Conservation (phyloP, 1,140 invertebrate species). For the Aphidius ervi region DNA sequence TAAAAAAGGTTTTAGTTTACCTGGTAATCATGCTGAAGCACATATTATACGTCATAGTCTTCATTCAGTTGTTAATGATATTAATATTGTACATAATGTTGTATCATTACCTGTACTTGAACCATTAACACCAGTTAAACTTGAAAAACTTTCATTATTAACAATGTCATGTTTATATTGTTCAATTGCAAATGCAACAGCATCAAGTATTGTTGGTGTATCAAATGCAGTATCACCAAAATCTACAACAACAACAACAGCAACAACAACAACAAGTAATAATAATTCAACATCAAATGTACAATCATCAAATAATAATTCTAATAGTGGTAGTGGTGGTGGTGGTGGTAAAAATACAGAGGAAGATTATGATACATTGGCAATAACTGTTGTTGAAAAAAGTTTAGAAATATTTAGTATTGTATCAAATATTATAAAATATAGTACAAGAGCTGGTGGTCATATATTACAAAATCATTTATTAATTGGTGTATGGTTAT, state of each 20-base stretch:
- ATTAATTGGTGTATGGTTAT: slow-evolving; percentile 80
- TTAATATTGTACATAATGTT: slow-evolving; percentile 76
- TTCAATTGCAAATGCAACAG: slow-evolving; percentile 67
- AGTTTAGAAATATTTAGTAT: slow-evolving; percentile 78
- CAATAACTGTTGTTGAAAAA: slow-evolving; percentile 67
- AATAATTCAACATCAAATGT: slow-evolving; percentile 30
- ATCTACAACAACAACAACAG: slow-evolving; percentile 26
- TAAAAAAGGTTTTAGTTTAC: slow-evolving; percentile 63
- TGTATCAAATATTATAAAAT: slow-evolving; percentile 75
- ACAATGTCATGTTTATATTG: slow-evolving; percentile 77
- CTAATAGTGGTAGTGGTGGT: slow-evolving; percentile 30
- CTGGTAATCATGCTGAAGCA: slow-evolving; percentile 71
- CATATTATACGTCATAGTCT: slow-evolving; percentile 69
- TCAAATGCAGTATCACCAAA: slow-evolving; percentile 62
- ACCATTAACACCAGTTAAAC: slow-evolving; percentile 74
- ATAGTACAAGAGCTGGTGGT: slow-evolving; percentile 80
- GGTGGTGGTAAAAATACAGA: slow-evolving; percentile 55
- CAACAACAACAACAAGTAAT: slow-evolving; percentile 24
- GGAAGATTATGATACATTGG: slow-evolving; percentile 66
- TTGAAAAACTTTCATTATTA: slow-evolving; percentile 73
- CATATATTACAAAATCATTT: slow-evolving; percentile 86
- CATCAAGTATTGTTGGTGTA: slow-evolving; percentile 64
- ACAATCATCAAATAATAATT: slow-evolving; percentile 13
- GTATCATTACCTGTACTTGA: slow-evolving; percentile 82
- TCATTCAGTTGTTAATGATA: slow-evolving; percentile 74